Percentiles rank a stretch among this genome's conserved stretches.
phyloP scores from a whole-genome alignment of 2,888 invertebrate species.

The Drosophila nr. medialis region DNA sequence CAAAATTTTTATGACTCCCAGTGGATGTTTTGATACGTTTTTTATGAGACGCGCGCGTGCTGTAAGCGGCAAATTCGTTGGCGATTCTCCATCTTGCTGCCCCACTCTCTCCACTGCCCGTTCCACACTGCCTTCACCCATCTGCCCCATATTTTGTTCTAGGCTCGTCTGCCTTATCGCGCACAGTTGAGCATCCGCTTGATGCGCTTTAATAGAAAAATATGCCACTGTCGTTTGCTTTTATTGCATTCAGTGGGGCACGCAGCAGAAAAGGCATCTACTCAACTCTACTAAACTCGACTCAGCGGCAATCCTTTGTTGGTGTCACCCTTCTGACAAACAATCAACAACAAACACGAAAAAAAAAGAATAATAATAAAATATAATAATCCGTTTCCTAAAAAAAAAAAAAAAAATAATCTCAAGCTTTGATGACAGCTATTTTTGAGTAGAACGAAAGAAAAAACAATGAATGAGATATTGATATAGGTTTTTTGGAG shows the following conservation, averaged over 20 bases:
- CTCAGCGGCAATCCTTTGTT: slow-evolving; percentile 27
- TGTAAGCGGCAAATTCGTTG: slow-evolving; percentile 70
- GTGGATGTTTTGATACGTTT: slow-evolving; percentile 80
- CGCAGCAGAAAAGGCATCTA: slow-evolving; percentile 21
- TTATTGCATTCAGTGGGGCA: slow-evolving; percentile 59
- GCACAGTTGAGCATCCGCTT: slow-evolving; percentile 46
- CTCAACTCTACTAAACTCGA: neutral
- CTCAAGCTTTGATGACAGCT: slow-evolving; percentile 11
- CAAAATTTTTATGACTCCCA: slow-evolving; percentile 81
- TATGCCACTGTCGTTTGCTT: slow-evolving; percentile 58
- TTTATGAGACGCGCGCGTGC: slow-evolving; percentile 79
- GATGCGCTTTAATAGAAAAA: slow-evolving; percentile 74
- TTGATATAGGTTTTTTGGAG: neutral
- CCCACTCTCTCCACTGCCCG: neutral
- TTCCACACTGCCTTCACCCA: too few species aligned
- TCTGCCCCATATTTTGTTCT: slow-evolving; percentile 2
- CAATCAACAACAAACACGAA: slow-evolving; percentile 10
- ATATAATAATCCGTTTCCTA: slow-evolving; percentile 12
- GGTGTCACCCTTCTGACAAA: neutral
- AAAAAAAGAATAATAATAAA: neutral
- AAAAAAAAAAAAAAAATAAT: slow-evolving; percentile 13
- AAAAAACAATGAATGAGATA: neutral
- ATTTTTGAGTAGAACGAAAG: slow-evolving; percentile 19
- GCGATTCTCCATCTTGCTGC: slow-evolving; percentile 39
- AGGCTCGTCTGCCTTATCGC: slow-evolving; percentile 45